These are phyloP conservation scores for Eilema depressum DNA, from an alignment of 2,888 invertebrate genomes.

Conservation along the genomic window DNA sequence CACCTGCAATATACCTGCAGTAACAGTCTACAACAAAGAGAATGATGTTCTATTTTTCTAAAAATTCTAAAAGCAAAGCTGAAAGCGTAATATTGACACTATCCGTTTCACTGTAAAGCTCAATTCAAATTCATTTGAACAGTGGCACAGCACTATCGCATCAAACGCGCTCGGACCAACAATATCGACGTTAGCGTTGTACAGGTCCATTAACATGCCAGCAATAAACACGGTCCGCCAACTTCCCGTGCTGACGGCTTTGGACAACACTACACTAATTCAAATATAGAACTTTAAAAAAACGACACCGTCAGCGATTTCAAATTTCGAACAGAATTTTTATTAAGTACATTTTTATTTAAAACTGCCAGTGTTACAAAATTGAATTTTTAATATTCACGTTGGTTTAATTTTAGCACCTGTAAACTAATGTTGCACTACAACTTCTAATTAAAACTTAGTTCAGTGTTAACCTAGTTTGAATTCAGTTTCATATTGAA, in stretches of 20 bases:
- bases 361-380: background rate
- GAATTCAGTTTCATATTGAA: background rate
- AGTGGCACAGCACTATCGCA: conserved; percentile 19
- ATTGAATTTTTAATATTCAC: background rate
- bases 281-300: conserved; percentile 36
- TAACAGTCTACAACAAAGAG: background rate
- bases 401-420: background rate
- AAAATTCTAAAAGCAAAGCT: background rate
- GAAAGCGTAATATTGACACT: conserved; percentile 4
- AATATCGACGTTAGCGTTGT: conserved; percentile 26
- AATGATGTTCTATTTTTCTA: background rate
- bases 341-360: background rate
- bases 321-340: background rate
- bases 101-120: conserved; percentile 4
- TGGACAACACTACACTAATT: conserved; percentile 36
- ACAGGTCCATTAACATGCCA: conserved; percentile 38
- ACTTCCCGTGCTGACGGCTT: conserved; percentile 27
- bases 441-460: background rate
- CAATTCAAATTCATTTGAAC: conserved; percentile 35
- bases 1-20: background rate
- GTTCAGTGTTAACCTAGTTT: background rate
- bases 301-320: background rate
- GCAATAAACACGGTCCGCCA: conserved; percentile 46
- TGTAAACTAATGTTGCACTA: background rate
- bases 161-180: conserved; percentile 28